These are phyloP conservation scores for Gymnodraco acuticeps DNA, from an alignment of 2,797 vertebrate genomes.

Conservation along the genomic window DNA sequence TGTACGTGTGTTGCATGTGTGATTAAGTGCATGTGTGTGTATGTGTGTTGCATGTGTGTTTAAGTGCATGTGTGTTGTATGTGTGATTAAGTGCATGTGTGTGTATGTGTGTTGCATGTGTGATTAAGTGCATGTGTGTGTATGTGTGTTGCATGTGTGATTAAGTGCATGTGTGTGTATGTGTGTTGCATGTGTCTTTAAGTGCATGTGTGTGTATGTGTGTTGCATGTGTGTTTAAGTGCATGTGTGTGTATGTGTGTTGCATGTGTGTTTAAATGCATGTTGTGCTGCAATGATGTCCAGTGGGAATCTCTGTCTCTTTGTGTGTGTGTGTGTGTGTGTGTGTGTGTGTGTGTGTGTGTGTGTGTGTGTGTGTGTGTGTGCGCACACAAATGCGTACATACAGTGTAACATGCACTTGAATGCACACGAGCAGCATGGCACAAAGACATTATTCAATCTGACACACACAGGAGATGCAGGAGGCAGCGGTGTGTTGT, in stretches of 20 bases:
- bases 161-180: not conserved
- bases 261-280: not conserved
- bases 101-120: not conserved
- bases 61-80: accelerated
- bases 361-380: slow-evolving; percentile 15
- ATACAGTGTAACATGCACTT: slow-evolving; percentile 53
- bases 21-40: no score
- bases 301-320: slow-evolving; percentile 32
- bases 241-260: no score
- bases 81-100: slow-evolving; percentile 14
- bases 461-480: slow-evolving; percentile 36
- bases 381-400: slow-evolving; percentile 43
- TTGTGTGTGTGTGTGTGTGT: no score
- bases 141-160: slow-evolving; percentile 10
- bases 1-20: no score
- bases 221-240: not conserved
- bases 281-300: slow-evolving; percentile 63
- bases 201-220: slow-evolving; percentile 26
- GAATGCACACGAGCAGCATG: slow-evolving; percentile 47
- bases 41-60: no score
- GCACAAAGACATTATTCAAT: slow-evolving; percentile 40
- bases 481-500: slow-evolving; percentile 24
- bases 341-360: no score
- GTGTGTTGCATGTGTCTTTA: slow-evolving; percentile 14
- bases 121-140: slow-evolving; percentile 23